Evolutionary conservation across 2,888 invertebrate species (phyloP), one percentile per base, ranked within the genome.

Genomic region (Oligia latruncula): DNA sequence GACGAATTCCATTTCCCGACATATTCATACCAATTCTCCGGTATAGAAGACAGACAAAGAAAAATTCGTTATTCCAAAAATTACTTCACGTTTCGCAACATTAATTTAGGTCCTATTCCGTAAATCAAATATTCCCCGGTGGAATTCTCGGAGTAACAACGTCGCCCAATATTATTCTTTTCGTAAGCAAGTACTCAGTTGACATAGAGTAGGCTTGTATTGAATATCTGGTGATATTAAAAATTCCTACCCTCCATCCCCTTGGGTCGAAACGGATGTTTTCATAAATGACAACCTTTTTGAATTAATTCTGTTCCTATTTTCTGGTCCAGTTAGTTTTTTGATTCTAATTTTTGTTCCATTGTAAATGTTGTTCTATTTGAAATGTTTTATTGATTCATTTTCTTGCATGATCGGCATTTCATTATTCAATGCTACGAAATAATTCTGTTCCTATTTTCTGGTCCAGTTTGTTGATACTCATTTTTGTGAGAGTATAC

Each of bases 201-300:
- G 92, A 92, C 92, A 90, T 89, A 92, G 87, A 90, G 90, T 89
- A 90, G 89, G 90, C 87, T 90, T 91, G 91, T 93, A 93, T 92
- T 90, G 91, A 91, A 91, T 92, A 92, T 92, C 90, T 88, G 86
- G 84, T 90, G 91, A 93, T 94, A 94, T 95, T 95, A 94, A 94
- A 95, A 94, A 95, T 94, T 94, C 94, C 92, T 91, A 86, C 90
- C 90, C 87, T 82, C 85, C 79, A 80, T 83, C 76, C 84, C 74
- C 78, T 85, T 78, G 85, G 81, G 82, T 82, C 87, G 77, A 64
- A 78, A 81, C 68, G 82, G 76, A 89, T 87, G 84, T 87, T 89
- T 89, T 87, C 82, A 84, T 85, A 87, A 83, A 86, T 87, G 87
- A 87, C 85, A 86, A 89, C 83, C 80, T 84, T 86, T 83, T 79